Evolutionary conservation across 2,113 vertebrate genomes (phyloP), one percentile per base, ranked within the genome.

Genomic region (Oenanthe melanoleuca): DNA sequence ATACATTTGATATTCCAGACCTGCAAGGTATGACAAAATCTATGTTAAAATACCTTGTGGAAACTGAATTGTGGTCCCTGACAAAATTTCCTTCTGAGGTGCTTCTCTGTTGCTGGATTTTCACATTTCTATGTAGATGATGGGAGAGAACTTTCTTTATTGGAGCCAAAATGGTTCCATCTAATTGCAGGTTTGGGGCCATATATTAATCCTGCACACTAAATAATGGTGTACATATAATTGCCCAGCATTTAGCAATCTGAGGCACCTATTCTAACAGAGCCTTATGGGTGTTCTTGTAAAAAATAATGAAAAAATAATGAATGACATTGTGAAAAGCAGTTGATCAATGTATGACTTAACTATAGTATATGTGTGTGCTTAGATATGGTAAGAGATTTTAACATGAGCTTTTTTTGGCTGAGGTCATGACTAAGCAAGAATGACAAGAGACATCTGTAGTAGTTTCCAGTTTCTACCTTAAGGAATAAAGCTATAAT

Each of bases 221-320:
- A 94, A 92, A 59, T 92, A 83, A 73, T 77, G 56, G 33, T 47
- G 40, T 63, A 70, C 7, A 0, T 45, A 13, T 57, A 77, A 93
- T 93, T 88, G 38, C 50, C 66, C 59, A 82, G 70, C 55, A 80
- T 89, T 95, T 79, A 87, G 70, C 45, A 85, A 37, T 92, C 71
- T 89, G 86, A 89, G 92, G 44, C 70, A 73, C 55, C 44, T 88
- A 53, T 75, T 94, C 56, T 80, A 80, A 63, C 16, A 63, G 42
- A 90, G 33, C 24, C 47, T 88, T 90, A 67, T 74, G 52, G n/a
- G 34, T 92, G 72, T 91, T 93, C 92, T 93, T 94, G 59, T 92
- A 91, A 92, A 94, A 92, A 88, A 81, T 40, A 67, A 64, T 64
- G 33, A 13, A 78, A 80, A 92, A 94, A 73, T 37, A 83, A 92